Conservation (phyloP, 2,113 vertebrate species). For the Macquaria australasica region DNA sequence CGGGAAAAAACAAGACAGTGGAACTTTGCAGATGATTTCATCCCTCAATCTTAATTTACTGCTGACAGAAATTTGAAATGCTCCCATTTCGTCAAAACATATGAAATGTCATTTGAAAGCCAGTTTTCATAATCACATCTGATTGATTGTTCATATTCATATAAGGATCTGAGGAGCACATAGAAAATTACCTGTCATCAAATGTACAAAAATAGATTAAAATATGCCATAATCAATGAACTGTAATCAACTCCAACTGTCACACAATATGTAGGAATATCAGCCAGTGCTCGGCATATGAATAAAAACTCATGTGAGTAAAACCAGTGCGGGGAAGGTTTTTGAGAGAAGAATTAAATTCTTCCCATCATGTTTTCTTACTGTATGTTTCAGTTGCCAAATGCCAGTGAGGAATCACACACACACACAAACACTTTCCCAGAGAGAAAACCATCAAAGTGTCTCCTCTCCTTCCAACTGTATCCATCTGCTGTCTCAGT, state of each 20-base stretch:
- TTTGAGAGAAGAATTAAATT: too few species aligned
- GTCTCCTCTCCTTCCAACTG: conserved; percentile 17
- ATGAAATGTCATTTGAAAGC: conserved; percentile 33
- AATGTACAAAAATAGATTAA: background rate
- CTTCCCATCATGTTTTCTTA: background rate
- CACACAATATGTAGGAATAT: background rate
- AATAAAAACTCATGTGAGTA: background rate
- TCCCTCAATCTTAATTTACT: background rate
- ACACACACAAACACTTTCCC: background rate
- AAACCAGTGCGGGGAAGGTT: background rate
- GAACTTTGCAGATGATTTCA: background rate
- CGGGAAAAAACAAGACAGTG: background rate
- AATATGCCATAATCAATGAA: background rate
- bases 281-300: background rate
- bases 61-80: conserved; percentile 1
- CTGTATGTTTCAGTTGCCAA: background rate
- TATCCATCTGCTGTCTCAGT: conserved; percentile 39
- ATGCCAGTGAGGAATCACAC: background rate
- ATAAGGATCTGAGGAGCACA: background rate
- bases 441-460: conserved; percentile 11
- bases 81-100: conserved; percentile 3
- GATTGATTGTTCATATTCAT: conserved; percentile 2
- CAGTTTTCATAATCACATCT: conserved; percentile 12
- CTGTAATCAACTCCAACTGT: background rate
- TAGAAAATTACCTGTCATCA: conserved; percentile 11